phyloP scores from a whole-genome alignment of 35 echinoderm and acorn worm genomes.

The Eucidaris tribuloides region DNA sequence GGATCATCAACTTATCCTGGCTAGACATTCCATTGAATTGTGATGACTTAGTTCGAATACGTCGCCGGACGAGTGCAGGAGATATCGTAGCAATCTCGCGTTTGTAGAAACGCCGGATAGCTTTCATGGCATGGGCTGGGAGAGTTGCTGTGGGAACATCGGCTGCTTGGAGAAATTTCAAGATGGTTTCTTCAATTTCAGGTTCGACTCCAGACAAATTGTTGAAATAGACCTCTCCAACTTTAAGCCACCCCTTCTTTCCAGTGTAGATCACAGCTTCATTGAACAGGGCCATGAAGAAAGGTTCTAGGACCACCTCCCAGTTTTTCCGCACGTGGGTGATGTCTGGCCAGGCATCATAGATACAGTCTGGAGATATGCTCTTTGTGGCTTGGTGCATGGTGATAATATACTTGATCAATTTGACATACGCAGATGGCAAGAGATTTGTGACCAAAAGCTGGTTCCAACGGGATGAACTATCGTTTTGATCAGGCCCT shows the following conservation, averaged over 20 bases:
- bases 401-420: not conserved
- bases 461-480: slow-evolving; percentile 72
- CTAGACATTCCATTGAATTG: not conserved
- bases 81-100: not conserved
- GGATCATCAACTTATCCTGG: not conserved
- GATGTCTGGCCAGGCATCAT: not conserved
- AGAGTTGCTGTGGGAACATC: not conserved
- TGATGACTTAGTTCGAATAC: not conserved
- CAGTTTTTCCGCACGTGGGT: not conserved
- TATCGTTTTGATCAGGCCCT: slow-evolving; percentile 61
- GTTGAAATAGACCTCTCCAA: not conserved
- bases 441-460: slow-evolving; percentile 57
- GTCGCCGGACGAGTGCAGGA: not conserved
- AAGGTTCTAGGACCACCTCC: slow-evolving; percentile 6
- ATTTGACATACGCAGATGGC: slow-evolving; percentile 50
- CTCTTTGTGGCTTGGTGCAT: not conserved
- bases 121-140: not conserved
- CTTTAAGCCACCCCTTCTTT: not conserved
- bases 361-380: not conserved
- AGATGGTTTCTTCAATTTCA: not conserved
- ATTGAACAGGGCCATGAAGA: not conserved
- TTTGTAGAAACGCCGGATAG: not conserved
- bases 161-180: not conserved
- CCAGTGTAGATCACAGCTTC: not conserved
- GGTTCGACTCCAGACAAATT: not conserved